phyloP scores from a whole-genome alignment of 2,888 invertebrate genomes.

The Tryphoninae sp. region DNA sequence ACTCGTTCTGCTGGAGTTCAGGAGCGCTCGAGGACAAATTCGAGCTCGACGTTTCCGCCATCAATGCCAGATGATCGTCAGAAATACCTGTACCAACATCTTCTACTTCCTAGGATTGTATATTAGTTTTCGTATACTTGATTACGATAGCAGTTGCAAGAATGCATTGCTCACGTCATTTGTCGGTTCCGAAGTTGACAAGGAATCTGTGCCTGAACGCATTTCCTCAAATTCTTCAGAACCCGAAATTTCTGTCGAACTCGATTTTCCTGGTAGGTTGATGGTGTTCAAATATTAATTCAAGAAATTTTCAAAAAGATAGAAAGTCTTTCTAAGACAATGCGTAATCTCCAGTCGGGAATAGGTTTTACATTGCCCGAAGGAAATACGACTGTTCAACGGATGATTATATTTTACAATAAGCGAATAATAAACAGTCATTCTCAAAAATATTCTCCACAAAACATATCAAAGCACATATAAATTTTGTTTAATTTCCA shows the following conservation, averaged over 20 bases:
- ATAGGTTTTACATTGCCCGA: too few relatives aligned
- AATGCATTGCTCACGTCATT: slow-evolving; percentile 41
- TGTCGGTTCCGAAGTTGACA: slow-evolving; percentile 52
- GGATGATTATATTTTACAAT: too few relatives aligned
- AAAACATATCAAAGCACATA: too few relatives aligned
- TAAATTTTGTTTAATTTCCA: too few relatives aligned
- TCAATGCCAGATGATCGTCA: slow-evolving; percentile 31
- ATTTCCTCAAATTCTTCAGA: slow-evolving; percentile 66
- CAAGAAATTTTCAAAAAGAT: too few relatives aligned
- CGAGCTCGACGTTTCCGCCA: slow-evolving; percentile 27
- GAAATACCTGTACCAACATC: slow-evolving; percentile 52
- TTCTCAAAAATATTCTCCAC: too few relatives aligned
- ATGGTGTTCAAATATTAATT: background rate
- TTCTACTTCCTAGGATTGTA: slow-evolving; percentile 39
- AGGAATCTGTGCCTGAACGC: background rate
- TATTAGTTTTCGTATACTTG: background rate
- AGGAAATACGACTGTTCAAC: too few relatives aligned
- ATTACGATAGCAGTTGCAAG: background rate
- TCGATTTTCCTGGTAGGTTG: slow-evolving; percentile 65
- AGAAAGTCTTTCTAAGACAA: too few relatives aligned
- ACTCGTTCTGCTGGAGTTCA: slow-evolving; percentile 4
- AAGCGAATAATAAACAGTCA: too few relatives aligned
- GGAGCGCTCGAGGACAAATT: slow-evolving; percentile 15
- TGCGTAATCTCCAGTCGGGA: too few relatives aligned
- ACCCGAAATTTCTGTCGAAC: slow-evolving; percentile 64